Percentiles rank a stretch among this genome's conserved stretches.
Evolutionary conservation across 2,113 vertebrate genomes (phyloP).

Genomic region (Rana temporaria): DNA sequence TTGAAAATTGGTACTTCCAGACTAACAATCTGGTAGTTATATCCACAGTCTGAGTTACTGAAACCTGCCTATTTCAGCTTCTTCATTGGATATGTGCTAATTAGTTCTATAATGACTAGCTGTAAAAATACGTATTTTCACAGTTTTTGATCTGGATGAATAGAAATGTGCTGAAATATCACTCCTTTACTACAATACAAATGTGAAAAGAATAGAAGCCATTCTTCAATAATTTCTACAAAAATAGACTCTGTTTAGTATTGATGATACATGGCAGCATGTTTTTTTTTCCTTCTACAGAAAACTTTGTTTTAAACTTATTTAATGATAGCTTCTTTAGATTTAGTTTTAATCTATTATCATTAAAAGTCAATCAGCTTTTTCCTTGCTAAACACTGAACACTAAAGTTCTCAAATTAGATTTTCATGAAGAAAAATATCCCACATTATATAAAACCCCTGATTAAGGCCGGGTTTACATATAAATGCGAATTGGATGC

Average conservation of each 20-base stretch:
- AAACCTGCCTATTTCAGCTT: constrained; percentile 26
- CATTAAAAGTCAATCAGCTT: too few relatives aligned
- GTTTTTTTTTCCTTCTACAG: too few relatives aligned
- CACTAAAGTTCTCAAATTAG: too few relatives aligned
- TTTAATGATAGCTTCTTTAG: too few relatives aligned
- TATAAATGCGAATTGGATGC: too few relatives aligned
- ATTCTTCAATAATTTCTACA: not conserved
- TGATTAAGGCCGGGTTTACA: too few relatives aligned
- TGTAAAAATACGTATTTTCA: constrained; percentile 21
- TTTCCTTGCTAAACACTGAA: too few relatives aligned
- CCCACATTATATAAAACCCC: too few relatives aligned
- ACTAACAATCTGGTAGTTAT: constrained; percentile 22
- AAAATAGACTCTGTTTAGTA: too few relatives aligned
- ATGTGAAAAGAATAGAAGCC: not conserved
- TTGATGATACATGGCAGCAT: not conserved
- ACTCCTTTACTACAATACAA: not conserved
- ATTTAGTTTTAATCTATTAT: too few relatives aligned
- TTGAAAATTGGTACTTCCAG: constrained; percentile 19
- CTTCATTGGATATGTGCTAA: constrained; percentile 22
- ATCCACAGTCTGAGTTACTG: constrained; percentile 1
- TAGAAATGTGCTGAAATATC: not conserved
- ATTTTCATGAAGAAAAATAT: too few relatives aligned
- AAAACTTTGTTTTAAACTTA: too few relatives aligned
- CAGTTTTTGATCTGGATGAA: constrained; percentile 31
- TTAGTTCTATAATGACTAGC: constrained; percentile 25